These are phyloP conservation scores for Fulmarus glacialis DNA, from an alignment of 2,113 vertebrate species.

Conservation along the genomic window DNA sequence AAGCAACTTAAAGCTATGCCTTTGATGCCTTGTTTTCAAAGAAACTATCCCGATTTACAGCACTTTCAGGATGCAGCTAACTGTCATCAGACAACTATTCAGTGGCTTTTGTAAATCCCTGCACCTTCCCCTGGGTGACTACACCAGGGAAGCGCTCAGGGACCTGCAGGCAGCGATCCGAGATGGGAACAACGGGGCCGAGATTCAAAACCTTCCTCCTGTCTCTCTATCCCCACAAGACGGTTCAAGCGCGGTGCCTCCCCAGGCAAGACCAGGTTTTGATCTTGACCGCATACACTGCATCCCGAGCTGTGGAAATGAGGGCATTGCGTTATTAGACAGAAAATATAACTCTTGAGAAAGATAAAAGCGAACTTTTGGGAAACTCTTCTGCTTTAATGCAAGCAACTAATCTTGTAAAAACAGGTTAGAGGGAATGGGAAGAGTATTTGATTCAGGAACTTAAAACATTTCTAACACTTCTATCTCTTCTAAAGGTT, in stretches of 20 bases:
- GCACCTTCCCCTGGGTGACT: neutral
- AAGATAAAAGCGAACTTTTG: neutral
- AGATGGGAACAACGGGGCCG: neutral
- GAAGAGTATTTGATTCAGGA: neutral
- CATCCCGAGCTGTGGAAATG: rapidly evolving
- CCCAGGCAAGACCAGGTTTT: neutral
- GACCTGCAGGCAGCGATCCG: neutral
- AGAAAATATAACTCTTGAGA: neutral
- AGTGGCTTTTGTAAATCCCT: neutral
- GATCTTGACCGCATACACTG: neutral
- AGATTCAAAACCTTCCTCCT: neutral
- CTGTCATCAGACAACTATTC: neutral
- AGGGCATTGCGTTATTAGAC: neutral
- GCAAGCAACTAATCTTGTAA: neutral
- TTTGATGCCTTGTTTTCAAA: neutral
- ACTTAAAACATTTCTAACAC: neutral
- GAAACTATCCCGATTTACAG: neutral
- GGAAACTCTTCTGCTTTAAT: neutral
- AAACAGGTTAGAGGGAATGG: neutral
- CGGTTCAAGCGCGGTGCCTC: rapidly evolving
- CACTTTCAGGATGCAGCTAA: neutral
- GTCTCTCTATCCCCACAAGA: neutral
- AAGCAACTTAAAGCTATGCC: neutral
- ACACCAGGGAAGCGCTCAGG: rapidly evolving
- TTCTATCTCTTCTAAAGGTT: neutral